Conservation (phyloP, 1,140 invertebrate species). For the Solen grandis region DNA sequence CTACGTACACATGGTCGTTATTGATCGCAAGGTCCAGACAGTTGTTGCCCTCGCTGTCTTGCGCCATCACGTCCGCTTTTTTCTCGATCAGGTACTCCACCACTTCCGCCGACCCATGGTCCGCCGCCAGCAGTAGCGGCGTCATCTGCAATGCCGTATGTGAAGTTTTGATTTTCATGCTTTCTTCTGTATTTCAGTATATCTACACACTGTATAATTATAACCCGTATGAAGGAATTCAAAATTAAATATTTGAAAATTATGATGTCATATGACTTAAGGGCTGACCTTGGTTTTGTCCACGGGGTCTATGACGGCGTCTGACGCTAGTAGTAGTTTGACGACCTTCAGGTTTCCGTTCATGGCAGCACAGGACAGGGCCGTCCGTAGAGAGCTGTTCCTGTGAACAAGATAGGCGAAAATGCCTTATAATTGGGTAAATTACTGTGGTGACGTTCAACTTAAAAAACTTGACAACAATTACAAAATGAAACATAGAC, state of each 20-base stretch:
- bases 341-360: conserved; percentile 75
- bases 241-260: no score
- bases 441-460: no score
- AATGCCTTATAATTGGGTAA: no score
- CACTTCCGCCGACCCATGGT: conserved; percentile 73
- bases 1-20: conserved; percentile 70
- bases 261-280: no score
- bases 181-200: no score
- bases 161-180: no score
- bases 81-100: conserved; percentile 74
- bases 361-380: conserved; percentile 80
- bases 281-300: conserved; percentile 78
- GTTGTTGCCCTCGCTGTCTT: conserved; percentile 75
- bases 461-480: no score
- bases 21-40: conserved; percentile 81
- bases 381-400: conserved; percentile 80
- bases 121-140: conserved; percentile 75
- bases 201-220: no score
- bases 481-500: no score
- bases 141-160: conserved; percentile 59
- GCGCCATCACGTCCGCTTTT: conserved; percentile 70
- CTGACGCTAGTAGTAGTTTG: conserved; percentile 75
- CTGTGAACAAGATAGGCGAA: conserved; percentile 49
- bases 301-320: conserved; percentile 72
- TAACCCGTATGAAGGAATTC: no score